Evolutionary conservation across 2,797 vertebrate species (phyloP).

Genomic region (Alouatta caraya): DNA sequence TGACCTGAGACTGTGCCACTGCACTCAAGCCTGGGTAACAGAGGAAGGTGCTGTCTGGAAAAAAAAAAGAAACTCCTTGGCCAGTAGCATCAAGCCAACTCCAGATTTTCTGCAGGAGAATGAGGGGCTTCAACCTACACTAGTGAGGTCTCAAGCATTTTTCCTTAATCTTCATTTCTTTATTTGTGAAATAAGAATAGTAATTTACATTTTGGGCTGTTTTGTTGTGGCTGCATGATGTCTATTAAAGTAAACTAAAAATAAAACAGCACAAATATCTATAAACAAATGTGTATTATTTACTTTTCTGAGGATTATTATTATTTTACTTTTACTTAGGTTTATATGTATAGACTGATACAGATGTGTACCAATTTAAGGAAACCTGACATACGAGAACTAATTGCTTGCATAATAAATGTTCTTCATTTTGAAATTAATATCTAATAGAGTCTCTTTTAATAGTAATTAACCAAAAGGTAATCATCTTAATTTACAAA

Average conservation of each 20-base stretch:
- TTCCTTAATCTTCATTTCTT: neutral
- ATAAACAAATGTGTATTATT: neutral
- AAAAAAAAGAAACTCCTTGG: neutral
- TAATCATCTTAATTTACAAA: slow-evolving; percentile 40
- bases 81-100: neutral
- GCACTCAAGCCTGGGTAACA: no score
- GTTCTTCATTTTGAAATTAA: slow-evolving; percentile 42
- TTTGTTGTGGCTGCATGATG: neutral
- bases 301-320: neutral
- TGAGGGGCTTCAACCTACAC: neutral
- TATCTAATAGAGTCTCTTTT: neutral
- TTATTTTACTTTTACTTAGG: neutral
- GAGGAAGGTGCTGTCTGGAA: no score
- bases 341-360: neutral
- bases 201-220: neutral
- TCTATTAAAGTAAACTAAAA: slow-evolving; percentile 11
- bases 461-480: slow-evolving; percentile 1
- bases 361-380: neutral
- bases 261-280: neutral
- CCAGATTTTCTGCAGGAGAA: neutral
- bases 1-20: no score
- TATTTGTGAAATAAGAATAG: neutral
- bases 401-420: slow-evolving; percentile 12
- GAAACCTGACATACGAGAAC: neutral
- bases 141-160: neutral